Percentiles rank a stretch among this genome's conserved stretches.
Evolutionary conservation across 2,113 vertebrate genomes (phyloP).

Genomic region (Lethenteron camtschaticum): DNA sequence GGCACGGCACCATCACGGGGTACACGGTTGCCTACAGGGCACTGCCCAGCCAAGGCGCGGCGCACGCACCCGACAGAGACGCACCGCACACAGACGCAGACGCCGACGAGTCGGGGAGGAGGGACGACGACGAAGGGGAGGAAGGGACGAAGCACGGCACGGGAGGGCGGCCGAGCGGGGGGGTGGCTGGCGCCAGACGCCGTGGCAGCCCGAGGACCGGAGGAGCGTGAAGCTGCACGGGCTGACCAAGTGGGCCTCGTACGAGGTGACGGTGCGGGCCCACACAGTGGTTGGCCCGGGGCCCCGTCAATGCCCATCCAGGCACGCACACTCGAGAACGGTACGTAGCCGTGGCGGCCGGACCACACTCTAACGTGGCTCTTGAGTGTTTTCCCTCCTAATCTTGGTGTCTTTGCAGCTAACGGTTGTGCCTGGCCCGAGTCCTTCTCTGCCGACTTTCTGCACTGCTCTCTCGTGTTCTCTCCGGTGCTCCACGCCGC

Average conservation of each 20-base stretch:
- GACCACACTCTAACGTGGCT: constrained; percentile 12
- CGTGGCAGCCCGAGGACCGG: constrained; percentile 41
- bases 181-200: constrained; percentile 51
- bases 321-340: constrained; percentile 80
- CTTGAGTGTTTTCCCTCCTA: background rate
- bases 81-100: too few relatives aligned
- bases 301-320: constrained; percentile 65
- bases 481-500: too few relatives aligned
- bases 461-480: too few relatives aligned
- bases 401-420: background rate
- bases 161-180: constrained; percentile 33
- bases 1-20: constrained; percentile 74
- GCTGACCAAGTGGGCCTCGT: constrained; percentile 98
- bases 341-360: constrained; percentile 30
- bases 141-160: constrained; percentile 43
- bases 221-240: constrained; percentile 65
- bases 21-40: constrained; percentile 80
- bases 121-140: constrained; percentile 63
- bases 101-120: constrained; percentile 20
- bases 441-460: too few relatives aligned
- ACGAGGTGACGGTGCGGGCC: constrained; percentile 91
- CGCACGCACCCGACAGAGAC: too few relatives aligned
- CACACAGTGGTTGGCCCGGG: constrained; percentile 90
- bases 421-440: too few relatives aligned
- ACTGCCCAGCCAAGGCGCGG: too few relatives aligned